Evolutionary conservation across 2,888 invertebrate genomes (phyloP), one percentile per base, ranked within the genome.

Genomic region (Germaria angustata): DNA sequence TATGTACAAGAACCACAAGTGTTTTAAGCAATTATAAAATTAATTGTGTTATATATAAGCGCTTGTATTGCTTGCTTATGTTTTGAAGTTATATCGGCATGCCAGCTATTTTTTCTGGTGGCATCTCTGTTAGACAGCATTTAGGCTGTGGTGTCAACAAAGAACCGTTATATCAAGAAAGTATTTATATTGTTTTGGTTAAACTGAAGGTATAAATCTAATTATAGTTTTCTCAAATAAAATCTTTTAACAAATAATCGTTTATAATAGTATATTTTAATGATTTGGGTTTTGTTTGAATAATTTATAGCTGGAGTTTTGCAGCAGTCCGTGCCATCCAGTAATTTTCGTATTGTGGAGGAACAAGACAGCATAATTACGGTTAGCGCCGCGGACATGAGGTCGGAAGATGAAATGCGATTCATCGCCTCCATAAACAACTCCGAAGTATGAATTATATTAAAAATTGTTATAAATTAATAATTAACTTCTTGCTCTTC

Each of bases 301-400:
- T 49, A 7, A 13, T 28, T 72, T 51, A 6, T 3, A 65, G 53
- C 32, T 15, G 44, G 9, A 22, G 1, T n/a, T 20, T 11, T 13
- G 2, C 44, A 44, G 15, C 9, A 15, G 2, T 15, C 20, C 1
- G 17, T 20, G 49, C 2, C 20, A 1, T 24, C 15, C 20, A 65
- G 61, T 41, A 78, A 69, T 44, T 82, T 82, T 7, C 69, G 44
- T n/a, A 79, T 88, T 32, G 85, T 88, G 4, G 87, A 88, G 13
- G 88, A 89, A 22, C 82, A 76, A 3, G 80, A 86, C 4, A 83
- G 87, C 57, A 85, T 88, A 80, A 87, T 88, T 72, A 88, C 88
- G 5, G 85, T 88, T 61, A 86, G 85, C 34, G 86, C 87, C 5
- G 82, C 86, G 3, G 86, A 87, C 13, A 73, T 59, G 68, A 85